Percentiles rank a stretch among this genome's conserved stretches.
Evolutionary conservation across 2,888 invertebrate species (phyloP).

Genomic region (Augiades crinisus): DNA sequence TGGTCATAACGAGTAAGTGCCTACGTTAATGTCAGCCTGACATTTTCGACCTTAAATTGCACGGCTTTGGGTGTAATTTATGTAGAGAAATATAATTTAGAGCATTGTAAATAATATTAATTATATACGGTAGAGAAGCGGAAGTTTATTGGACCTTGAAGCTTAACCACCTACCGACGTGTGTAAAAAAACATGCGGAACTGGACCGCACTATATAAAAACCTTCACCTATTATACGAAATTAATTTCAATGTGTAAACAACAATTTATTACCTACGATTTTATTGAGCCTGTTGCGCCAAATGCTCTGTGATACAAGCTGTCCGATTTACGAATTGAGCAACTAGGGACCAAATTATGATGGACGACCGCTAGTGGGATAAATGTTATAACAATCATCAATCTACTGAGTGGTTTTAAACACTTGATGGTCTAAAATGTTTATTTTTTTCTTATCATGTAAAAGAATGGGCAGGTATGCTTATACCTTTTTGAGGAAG

Average conservation of each 20-base stretch:
- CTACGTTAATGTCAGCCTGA: conserved; percentile 10
- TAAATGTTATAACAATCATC: too few relatives aligned
- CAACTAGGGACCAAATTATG: too few relatives aligned
- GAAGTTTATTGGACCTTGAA: conserved; percentile 37
- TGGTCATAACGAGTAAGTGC: neutral
- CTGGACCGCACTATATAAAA: conserved; percentile 35
- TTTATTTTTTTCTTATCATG: too few relatives aligned
- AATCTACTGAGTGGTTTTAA: too few relatives aligned
- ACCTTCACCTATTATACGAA: conserved; percentile 23
- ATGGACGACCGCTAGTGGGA: too few relatives aligned
- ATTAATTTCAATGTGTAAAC: neutral
- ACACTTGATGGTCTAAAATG: too few relatives aligned
- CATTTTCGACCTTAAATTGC: conserved; percentile 13
- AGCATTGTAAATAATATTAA: conserved; percentile 10
- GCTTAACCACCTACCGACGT: conserved; percentile 30
- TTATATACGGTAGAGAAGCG: conserved; percentile 9
- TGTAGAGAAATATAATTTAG: neutral
- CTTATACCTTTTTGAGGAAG: too few relatives aligned
- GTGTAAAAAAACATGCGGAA: conserved; percentile 39
- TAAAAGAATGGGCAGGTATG: too few relatives aligned
- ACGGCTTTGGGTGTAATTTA: conserved; percentile 1
- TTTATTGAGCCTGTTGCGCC: too few relatives aligned
- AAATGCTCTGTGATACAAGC: too few relatives aligned
- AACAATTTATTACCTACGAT: neutral
- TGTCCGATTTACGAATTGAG: too few relatives aligned